phyloP scores from a whole-genome alignment of 2,113 vertebrate species.

The Oncorhynchus mykiss region DNA sequence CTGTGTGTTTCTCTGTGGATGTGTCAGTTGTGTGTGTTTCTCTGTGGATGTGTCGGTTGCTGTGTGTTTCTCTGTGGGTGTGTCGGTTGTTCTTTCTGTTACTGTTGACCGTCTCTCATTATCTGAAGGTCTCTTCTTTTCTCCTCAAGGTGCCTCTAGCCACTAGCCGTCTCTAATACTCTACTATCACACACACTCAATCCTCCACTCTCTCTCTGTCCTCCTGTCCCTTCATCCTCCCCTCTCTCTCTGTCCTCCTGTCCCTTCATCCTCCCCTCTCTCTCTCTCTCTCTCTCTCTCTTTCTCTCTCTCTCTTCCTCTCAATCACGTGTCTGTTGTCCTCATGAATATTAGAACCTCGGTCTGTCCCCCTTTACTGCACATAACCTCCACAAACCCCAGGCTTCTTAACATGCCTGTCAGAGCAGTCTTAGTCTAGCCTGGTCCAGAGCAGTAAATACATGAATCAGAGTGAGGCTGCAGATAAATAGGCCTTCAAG shows the following conservation, averaged over 20 bases:
- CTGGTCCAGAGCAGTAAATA: constrained; percentile 24
- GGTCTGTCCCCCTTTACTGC: constrained; percentile 39
- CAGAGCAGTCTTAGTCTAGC: constrained; percentile 7
- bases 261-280: not conserved
- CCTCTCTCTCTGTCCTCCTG: not conserved
- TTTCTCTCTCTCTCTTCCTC: not conserved
- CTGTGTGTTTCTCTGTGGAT: too few species aligned
- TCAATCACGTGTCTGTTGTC: constrained; percentile 55
- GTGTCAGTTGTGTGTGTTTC: constrained; percentile 31
- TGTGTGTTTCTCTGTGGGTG: constrained; percentile 40
- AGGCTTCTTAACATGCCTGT: not conserved
- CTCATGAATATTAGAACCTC: constrained; percentile 71
- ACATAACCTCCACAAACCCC: constrained; percentile 18
- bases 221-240: not conserved
- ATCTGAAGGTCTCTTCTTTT: not conserved
- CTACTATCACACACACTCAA: not conserved
- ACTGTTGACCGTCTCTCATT: constrained; percentile 35
- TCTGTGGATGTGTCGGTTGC: too few species aligned
- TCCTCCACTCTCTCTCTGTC: not conserved
- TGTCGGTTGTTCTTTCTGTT: constrained; percentile 51
- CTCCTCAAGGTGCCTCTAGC: constrained; percentile 48
- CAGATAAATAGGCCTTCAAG: constrained; percentile 48
- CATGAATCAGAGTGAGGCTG: constrained; percentile 31
- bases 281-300: not conserved
- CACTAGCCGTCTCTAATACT: constrained; percentile 1